phyloP scores from a whole-genome alignment of 2,888 invertebrate species.

The Nasonia oneida region DNA sequence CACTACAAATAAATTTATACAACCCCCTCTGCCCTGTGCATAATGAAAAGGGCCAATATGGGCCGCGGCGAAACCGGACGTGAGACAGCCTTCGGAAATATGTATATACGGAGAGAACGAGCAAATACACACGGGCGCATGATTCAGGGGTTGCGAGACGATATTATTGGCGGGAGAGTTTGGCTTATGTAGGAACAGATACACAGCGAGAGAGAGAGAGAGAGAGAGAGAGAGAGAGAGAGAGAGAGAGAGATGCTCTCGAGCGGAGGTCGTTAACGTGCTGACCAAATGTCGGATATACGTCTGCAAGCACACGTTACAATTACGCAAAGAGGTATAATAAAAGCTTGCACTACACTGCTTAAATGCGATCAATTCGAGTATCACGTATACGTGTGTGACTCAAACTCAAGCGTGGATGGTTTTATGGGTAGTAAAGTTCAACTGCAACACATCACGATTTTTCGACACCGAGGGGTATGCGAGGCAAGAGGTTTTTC shows the following conservation, averaged over 20 bases:
- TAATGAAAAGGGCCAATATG: conserved; percentile 2
- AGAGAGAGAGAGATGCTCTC: not conserved
- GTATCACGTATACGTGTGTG: not conserved
- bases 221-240: not conserved
- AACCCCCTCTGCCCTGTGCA: not conserved
- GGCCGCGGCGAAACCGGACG: not conserved
- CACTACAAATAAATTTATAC: conserved; percentile 15
- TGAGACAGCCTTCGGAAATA: not conserved
- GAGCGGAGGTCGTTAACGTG: not conserved
- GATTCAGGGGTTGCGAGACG: not conserved
- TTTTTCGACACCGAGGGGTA: not conserved
- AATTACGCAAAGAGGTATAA: not conserved
- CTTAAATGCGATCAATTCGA: not conserved
- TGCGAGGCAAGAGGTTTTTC: not conserved
- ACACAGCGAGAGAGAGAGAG: not conserved
- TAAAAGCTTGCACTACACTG: not conserved
- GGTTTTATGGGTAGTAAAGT: conserved; percentile 10
- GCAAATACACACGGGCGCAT: not conserved
- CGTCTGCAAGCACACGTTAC: not conserved
- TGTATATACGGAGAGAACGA: not conserved
- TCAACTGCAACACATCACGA: not conserved
- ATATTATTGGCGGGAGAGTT: not conserved
- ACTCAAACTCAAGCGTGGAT: not conserved
- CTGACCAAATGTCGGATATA: not conserved
- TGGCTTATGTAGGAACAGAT: not conserved